Conservation (phyloP, 2,888 invertebrate genomes). For the Nysson spinosus region DNA sequence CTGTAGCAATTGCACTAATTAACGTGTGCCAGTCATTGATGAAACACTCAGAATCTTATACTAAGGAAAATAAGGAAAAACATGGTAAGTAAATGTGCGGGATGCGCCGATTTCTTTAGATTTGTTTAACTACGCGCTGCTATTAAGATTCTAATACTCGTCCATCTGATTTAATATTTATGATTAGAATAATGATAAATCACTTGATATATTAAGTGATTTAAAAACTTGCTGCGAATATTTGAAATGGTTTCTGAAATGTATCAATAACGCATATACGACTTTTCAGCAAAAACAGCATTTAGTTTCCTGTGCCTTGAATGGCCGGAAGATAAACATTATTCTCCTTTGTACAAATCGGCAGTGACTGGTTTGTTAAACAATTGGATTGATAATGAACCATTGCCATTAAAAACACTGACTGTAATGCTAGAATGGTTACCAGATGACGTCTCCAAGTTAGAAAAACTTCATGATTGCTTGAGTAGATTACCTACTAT, state of each 20-base stretch:
- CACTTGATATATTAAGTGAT: too few relatives aligned
- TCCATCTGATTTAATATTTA: too few relatives aligned
- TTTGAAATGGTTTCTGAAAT: too few relatives aligned
- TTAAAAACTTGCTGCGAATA: not conserved
- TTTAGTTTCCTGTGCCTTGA: constrained; percentile 67
- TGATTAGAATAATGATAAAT: too few relatives aligned
- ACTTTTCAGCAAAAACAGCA: constrained; percentile 68
- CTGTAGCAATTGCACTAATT: constrained; percentile 70
- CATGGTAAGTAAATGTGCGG: constrained; percentile 68
- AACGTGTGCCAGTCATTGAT: constrained; percentile 70
- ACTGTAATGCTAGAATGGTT: constrained; percentile 80
- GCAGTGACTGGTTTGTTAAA: constrained; percentile 69
- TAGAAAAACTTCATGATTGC: constrained; percentile 81
- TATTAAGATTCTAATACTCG: too few relatives aligned
- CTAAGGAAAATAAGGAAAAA: constrained; percentile 61
- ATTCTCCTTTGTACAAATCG: constrained; percentile 63
- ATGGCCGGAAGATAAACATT: constrained; percentile 68
- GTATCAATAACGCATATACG: too few relatives aligned
- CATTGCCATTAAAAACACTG: constrained; percentile 78
- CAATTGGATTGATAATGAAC: constrained; percentile 73
- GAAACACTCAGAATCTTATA: constrained; percentile 70
- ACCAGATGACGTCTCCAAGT: constrained; percentile 79
- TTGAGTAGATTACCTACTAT: constrained; percentile 83
- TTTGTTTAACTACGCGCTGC: too few relatives aligned
- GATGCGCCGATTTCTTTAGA: too few relatives aligned